A percentile compares a stretch with the other conserved stretches of the same genome.
These are phyloP conservation scores for Coboldia fuscipes DNA, from an alignment of 1,140 invertebrate species.

Conservation along the genomic window DNA sequence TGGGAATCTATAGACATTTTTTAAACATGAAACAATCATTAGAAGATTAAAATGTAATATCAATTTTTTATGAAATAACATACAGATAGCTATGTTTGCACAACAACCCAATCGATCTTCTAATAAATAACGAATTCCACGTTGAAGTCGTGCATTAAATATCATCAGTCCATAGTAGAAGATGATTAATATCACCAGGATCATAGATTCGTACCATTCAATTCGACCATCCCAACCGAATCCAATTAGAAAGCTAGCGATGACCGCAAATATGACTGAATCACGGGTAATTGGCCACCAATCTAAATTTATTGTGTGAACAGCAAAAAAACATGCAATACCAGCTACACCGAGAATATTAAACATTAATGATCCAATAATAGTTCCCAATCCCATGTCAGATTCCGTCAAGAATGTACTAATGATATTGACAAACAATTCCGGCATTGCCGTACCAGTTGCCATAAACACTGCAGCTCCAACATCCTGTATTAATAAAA, in stretches of 20 bases:
- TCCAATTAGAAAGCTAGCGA: constrained; percentile 46
- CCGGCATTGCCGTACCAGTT: constrained; percentile 71
- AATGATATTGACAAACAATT: constrained; percentile 76
- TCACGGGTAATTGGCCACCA: constrained; percentile 71
- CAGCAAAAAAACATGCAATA: constrained; percentile 51
- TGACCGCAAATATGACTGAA: constrained; percentile 57
- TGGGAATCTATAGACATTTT: too few species aligned
- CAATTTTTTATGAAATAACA: background rate
- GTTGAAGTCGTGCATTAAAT: constrained; percentile 24
- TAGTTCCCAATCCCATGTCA: constrained; percentile 57
- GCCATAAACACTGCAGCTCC: constrained; percentile 85
- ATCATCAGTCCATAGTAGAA: constrained; percentile 41
- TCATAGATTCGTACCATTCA: constrained; percentile 52
- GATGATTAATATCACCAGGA: constrained; percentile 45
- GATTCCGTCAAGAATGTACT: constrained; percentile 56
- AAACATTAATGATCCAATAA: constrained; percentile 72
- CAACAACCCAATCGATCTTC: constrained; percentile 17
- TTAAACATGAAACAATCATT: too few species aligned
- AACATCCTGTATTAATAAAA: constrained; percentile 47
- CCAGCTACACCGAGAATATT: constrained; percentile 73
- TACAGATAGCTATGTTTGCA: too few species aligned
- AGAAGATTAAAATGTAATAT: too few species aligned
- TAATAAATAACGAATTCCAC: constrained; percentile 19
- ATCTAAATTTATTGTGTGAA: constrained; percentile 53
- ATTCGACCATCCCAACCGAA: constrained; percentile 63